Base-by-base conservation (phyloP, 1,140 invertebrate genomes). In the Ptiloglossa arizonensis region DNA sequence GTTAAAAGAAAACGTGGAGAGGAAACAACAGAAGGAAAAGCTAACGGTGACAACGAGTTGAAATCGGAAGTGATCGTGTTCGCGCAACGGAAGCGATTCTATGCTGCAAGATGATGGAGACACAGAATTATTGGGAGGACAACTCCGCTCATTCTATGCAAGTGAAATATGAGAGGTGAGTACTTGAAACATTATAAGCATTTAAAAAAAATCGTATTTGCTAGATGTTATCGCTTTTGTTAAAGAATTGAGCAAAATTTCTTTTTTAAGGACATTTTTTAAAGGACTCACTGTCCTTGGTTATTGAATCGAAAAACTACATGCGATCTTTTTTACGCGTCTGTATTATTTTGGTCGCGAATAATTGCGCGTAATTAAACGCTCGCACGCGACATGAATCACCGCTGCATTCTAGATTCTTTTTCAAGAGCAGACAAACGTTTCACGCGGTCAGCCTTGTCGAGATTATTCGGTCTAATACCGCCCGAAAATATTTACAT, bases 81-180 rank as follows among this genome's bases (percentile, higher is more conserved):
- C 62, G 82, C 60, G 64, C 15, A 3, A 35, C 35, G 67, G 72
- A 32, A 81, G 50, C 63, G 74, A 62, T 89, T 91, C 87, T 91
- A 92, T 91, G 91, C 87, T 72, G 75, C 87, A 90, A 88, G 77
- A 93, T 93, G 91, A 93, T 93, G 92, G 92, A 92, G 81, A 93
- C 91, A 46, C 91, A 92, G 85, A 90, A 92, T 85, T 93, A 92
- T 64, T 93, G 92, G 92, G 91, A 93, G 84, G 92, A 92, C 67
- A 92, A 75, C 81, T 89, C 89, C 29, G 85, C 91, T 59, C 91
- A 92, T 81, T 87, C 91, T 22, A 92, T 93, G 91, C 91, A 92
- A 80, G 91, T 92, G 35, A 93, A 92, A 83, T 93, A 92, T 80
- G 92, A 93, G 64, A 91, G 89, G 92, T 93, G 74, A 90, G 88